Base-by-base conservation (phyloP, 2,113 vertebrate genomes). In the Chloropsis cyanopogon region DNA sequence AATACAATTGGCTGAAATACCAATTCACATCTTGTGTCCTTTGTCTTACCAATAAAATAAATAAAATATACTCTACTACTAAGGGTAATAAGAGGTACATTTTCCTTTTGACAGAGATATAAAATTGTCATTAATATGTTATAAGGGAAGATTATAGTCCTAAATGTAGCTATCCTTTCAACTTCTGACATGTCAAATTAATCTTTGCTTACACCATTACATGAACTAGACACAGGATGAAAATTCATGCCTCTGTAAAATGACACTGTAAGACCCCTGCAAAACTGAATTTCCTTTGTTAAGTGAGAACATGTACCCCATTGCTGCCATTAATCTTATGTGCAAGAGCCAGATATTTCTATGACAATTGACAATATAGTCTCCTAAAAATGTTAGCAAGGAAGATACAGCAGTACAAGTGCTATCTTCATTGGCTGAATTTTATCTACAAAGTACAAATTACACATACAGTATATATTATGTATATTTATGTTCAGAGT, bases 181-280 rank as follows among this genome's bases (percentile, higher is more conserved):
- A 31, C 69, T 78, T 90, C 79, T 92, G 93, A 82, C 61, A 78
- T 5, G 60, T 39, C 82, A 86, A 92, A 95, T 94, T 96, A 95
- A 95, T 94, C 92, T 94, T 92, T 97, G 96, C 80, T 97, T 97
- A 95, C 88, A 90, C 86, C 92, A 92, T 83, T 90, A 70, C 88
- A 75, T 66, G 88, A 92, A 88, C 68, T 53, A 94, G 65, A 49
- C 87, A 90, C 41, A 57, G 80, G 90, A 81, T 71, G 49, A 90
- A 94, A 97, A 90, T 82, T 71, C 88, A 78, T 31, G 81, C 60
- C 75, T 75, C 52, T 68, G 14, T 82, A 56, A 73, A 88, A 77
- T 46, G 41, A 47, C 75, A 56, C 44, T 60, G 20, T 60, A 64
- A 76, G 79, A 78, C 53, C 64, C 69, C 86, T 60, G 68, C 61